These are phyloP conservation scores for Zosterops lateralis DNA, from an alignment of 2,113 vertebrate genomes.

Conservation along the genomic window DNA sequence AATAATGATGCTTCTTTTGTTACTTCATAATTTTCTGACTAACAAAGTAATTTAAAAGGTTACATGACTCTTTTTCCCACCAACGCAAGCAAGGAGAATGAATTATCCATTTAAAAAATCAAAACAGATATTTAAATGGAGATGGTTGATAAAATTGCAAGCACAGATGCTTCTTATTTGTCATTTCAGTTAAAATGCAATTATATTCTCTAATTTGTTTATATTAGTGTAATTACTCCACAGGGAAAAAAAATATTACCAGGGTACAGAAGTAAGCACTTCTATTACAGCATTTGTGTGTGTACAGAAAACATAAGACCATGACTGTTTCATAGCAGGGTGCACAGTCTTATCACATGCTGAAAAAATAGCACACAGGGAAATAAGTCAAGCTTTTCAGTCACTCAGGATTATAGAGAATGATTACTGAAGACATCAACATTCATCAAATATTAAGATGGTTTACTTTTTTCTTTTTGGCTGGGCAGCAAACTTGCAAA, in stretches of 20 bases:
- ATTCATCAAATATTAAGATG: conserved; percentile 5
- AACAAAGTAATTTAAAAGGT: conserved; percentile 26
- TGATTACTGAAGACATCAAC: not conserved
- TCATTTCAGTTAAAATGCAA: conserved; percentile 52
- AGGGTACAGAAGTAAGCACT: conserved; percentile 6
- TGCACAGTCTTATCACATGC: not conserved
- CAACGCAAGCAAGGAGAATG: conserved; percentile 13
- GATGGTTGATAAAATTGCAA: conserved; percentile 39
- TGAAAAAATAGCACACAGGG: not conserved
- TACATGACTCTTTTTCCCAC: conserved; percentile 7
- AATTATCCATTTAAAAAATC: conserved; percentile 43
- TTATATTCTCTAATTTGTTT: conserved; percentile 55
- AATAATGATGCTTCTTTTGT: not conserved
- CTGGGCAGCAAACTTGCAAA: conserved; percentile 95
- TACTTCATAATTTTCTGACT: not conserved
- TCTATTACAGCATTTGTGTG: not conserved
- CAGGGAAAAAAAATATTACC: not conserved
- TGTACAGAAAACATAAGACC: not conserved
- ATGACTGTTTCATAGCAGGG: not conserved
- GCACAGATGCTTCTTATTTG: conserved; percentile 50
- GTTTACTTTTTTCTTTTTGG: conserved; percentile 37
- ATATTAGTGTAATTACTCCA: conserved; percentile 42
- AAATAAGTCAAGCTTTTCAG: not conserved
- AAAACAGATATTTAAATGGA: conserved; percentile 38
- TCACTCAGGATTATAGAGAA: not conserved